These are phyloP conservation scores for Poeciliopsis retropinna DNA, from an alignment of 2,113 vertebrate species.

Conservation along the genomic window DNA sequence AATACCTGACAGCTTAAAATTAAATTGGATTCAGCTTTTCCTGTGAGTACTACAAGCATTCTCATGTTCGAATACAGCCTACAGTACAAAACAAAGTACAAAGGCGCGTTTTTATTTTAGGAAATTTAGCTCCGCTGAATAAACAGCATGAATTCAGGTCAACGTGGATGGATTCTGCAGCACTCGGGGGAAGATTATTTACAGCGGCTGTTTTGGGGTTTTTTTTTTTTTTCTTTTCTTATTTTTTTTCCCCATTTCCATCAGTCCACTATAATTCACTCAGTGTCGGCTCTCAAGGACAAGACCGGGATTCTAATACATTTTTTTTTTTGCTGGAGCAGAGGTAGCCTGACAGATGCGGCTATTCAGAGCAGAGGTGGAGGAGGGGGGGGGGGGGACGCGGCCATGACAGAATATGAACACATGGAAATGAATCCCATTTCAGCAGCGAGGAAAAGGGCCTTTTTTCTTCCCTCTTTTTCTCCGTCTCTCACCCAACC, in stretches of 20 bases:
- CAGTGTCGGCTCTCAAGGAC: constrained; percentile 37
- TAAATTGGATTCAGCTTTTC: neutral
- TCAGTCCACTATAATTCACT: constrained; percentile 52
- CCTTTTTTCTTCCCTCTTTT: constrained; percentile 5
- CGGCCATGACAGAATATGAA: constrained; percentile 75
- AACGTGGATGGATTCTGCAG: constrained; percentile 39
- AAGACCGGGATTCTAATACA: constrained; percentile 59
- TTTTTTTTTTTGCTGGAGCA: constrained; percentile 37
- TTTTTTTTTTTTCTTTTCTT: constrained; percentile 7
- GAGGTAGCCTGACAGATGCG: constrained; percentile 66
- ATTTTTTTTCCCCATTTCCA: neutral
- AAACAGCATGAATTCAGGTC: constrained; percentile 60
- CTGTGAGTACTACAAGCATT: neutral
- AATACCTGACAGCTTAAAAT: neutral
- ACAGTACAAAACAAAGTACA: constrained; percentile 12
- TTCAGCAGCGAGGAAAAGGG: constrained; percentile 62
- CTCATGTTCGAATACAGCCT: constrained; percentile 19
- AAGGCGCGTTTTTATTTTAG: constrained; percentile 34
- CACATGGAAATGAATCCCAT: constrained; percentile 81
- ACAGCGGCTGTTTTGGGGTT: constrained; percentile 13
- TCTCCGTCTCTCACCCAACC: constrained; percentile 44
- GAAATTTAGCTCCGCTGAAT: constrained; percentile 30
- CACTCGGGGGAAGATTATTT: constrained; percentile 42
- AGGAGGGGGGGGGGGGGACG: neutral
- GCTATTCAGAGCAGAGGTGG: constrained; percentile 46